Evolutionary conservation across 2,888 invertebrate species (phyloP).

Genomic region (Drosophila barbarae): DNA sequence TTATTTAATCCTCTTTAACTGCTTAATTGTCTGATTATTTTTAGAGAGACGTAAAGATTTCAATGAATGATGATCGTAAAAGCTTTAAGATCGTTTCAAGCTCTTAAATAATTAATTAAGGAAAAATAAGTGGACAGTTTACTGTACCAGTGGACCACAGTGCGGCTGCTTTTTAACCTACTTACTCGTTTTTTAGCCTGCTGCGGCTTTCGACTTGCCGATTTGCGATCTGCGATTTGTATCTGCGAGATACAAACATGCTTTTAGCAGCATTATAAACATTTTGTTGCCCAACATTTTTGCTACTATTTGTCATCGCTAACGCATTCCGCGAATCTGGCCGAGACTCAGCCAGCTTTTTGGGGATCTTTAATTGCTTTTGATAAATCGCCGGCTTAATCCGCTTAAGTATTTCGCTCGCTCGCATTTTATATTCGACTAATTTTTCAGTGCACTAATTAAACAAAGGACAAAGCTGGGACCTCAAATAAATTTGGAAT

Average conservation of each 20-base stretch:
- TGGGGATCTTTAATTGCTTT: slow-evolving; percentile 69
- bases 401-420: slow-evolving; percentile 62
- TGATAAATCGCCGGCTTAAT: slow-evolving; percentile 74
- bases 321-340: slow-evolving; percentile 63
- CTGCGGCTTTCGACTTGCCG: slow-evolving; percentile 11
- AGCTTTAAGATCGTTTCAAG: not conserved
- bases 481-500: slow-evolving; percentile 65
- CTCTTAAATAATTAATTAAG: slow-evolving; percentile 1
- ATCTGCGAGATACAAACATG: slow-evolving; percentile 65
- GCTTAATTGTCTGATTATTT: slow-evolving; percentile 3
- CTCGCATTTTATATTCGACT: slow-evolving; percentile 34
- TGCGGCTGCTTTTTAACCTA: slow-evolving; percentile 50
- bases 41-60: not conserved
- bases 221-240: slow-evolving; percentile 54
- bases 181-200: slow-evolving; percentile 31
- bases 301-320: slow-evolving; percentile 69
- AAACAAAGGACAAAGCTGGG: slow-evolving; percentile 68
- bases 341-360: slow-evolving; percentile 48
- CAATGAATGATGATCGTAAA: not conserved
- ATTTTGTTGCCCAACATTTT: slow-evolving; percentile 69
- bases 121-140: not conserved
- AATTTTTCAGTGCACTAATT: slow-evolving; percentile 70
- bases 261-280: slow-evolving; percentile 72
- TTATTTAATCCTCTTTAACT: not conserved
- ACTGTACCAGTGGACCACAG: slow-evolving; percentile 16